These are phyloP conservation scores for Todus mexicanus DNA, from an alignment of 2,797 vertebrate genomes.

Conservation along the genomic window DNA sequence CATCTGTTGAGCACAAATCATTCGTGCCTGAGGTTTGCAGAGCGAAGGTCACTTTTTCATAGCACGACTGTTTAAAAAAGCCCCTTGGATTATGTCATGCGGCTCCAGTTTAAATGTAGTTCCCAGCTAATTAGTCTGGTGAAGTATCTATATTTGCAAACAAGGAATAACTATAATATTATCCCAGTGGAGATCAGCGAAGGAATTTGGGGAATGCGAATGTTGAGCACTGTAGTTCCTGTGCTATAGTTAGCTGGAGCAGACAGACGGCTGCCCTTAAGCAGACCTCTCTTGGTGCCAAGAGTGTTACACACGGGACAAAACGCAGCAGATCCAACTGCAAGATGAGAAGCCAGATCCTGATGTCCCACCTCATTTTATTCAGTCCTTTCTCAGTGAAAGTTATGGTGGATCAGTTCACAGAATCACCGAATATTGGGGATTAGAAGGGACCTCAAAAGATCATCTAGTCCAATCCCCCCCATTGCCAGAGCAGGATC, in stretches of 20 bases:
- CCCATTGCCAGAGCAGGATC: too few species aligned
- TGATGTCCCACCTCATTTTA: background rate
- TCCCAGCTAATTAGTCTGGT: slow-evolving; percentile 50
- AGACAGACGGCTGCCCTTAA: background rate
- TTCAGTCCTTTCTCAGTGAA: background rate
- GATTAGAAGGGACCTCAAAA: too few species aligned
- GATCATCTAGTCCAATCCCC: too few species aligned
- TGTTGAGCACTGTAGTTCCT: slow-evolving; percentile 31
- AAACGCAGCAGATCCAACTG: background rate
- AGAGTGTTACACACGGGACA: background rate
- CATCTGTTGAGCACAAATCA: background rate
- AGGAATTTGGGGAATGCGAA: slow-evolving; percentile 51
- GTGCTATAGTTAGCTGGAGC: background rate
- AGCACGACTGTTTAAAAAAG: background rate
- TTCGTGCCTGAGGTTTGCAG: background rate
- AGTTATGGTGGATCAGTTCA: background rate
- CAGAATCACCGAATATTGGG: too few species aligned
- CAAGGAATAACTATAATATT: slow-evolving; percentile 61
- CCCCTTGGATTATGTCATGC: background rate
- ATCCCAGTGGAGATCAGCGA: slow-evolving; percentile 43
- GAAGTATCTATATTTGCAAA: slow-evolving; percentile 64
- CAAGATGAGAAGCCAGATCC: background rate
- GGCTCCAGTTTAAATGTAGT: slow-evolving; percentile 46
- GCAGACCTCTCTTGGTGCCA: background rate
- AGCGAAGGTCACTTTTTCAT: background rate